These are phyloP conservation scores for Pristiophorus japonicus DNA, from an alignment of 2,113 vertebrate species.

Conservation along the genomic window DNA sequence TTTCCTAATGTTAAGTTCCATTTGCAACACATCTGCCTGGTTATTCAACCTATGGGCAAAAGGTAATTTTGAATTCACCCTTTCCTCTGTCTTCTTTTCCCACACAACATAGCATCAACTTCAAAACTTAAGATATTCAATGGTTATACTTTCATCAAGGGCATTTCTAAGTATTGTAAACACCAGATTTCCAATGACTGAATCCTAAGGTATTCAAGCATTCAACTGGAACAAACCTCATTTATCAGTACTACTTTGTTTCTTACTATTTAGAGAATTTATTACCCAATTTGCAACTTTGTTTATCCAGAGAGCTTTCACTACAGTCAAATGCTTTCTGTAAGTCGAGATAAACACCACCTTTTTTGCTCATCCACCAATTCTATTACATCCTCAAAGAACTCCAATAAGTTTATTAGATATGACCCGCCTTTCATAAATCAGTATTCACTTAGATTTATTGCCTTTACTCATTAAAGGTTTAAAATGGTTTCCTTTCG, in stretches of 20 bases:
- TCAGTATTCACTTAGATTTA: background rate
- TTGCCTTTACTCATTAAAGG: background rate
- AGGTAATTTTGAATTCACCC: background rate
- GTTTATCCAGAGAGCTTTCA: no score
- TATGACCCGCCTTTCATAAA: background rate
- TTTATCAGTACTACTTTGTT: no score
- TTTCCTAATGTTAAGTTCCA: background rate
- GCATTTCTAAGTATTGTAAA: no score
- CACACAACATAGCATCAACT: no score
- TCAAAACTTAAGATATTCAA: no score
- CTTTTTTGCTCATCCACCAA: background rate
- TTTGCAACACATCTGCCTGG: background rate
- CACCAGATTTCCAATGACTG: no score
- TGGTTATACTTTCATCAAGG: no score
- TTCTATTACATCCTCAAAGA: background rate
- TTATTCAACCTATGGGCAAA: background rate
- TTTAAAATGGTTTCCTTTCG: background rate
- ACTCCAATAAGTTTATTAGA: background rate
- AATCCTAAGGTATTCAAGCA: no score
- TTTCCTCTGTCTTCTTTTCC: background rate
- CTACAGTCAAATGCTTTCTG: background rate
- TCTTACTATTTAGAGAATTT: no score
- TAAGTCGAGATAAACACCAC: background rate
- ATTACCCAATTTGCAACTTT: no score
- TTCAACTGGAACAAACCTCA: no score